Evolutionary conservation across 2,888 invertebrate species (phyloP).

Genomic region (Netelia virgata): DNA sequence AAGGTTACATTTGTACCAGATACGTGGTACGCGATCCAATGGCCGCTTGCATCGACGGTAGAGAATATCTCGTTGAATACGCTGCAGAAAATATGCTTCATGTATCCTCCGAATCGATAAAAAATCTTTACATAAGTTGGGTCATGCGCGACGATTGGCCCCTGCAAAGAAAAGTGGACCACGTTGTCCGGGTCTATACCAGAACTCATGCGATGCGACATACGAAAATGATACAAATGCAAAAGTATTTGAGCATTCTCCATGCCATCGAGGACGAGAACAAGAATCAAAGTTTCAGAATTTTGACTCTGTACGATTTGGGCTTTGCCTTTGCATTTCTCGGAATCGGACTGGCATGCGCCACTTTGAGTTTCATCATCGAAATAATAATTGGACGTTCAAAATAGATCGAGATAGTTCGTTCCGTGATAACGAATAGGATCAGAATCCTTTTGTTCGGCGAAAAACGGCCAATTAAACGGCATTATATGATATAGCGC

Average conservation of each 20-base stretch:
- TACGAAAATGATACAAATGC: neutral
- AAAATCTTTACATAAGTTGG: neutral
- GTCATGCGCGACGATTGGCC: neutral
- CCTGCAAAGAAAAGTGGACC: neutral
- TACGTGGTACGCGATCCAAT: neutral
- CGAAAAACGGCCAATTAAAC: too few relatives aligned
- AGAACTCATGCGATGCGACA: neutral
- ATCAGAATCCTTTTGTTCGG: too few relatives aligned
- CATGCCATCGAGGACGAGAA: neutral
- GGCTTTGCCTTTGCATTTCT: neutral
- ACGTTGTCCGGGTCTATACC: neutral
- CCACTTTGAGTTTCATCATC: neutral
- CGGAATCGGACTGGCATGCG: neutral
- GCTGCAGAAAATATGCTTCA: neutral
- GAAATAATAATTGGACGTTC: neutral
- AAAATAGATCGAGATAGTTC: neutral
- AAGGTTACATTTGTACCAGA: neutral
- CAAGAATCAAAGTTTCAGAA: neutral
- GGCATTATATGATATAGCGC: too few relatives aligned
- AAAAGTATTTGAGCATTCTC: neutral
- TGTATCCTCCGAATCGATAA: neutral
- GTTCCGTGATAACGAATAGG: too few relatives aligned
- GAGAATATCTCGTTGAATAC: neutral
- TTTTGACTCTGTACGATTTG: neutral
- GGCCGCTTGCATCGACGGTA: neutral